These are phyloP conservation scores for Pelusios castaneus DNA, from an alignment of 2,113 vertebrate species.

Conservation along the genomic window DNA sequence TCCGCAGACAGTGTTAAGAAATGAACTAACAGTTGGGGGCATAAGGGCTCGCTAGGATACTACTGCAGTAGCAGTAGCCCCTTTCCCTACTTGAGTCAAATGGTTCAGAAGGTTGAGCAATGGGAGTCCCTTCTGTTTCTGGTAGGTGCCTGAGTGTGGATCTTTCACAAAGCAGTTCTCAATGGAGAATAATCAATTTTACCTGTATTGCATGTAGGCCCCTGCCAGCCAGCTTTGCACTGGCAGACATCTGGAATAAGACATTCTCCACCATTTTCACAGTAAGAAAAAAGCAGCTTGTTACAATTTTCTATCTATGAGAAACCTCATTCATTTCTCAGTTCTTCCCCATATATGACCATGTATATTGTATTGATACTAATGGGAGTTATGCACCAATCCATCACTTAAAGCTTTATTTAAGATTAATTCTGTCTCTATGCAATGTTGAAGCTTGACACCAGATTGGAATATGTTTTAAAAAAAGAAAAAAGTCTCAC, in stretches of 20 bases:
- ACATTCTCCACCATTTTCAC: constrained; percentile 91
- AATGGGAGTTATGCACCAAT: background rate
- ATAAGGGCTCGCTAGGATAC: rapidly evolving
- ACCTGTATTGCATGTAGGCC: constrained; percentile 91
- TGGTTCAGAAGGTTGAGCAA: background rate
- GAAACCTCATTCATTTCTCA: background rate
- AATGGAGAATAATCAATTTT: constrained; percentile 19
- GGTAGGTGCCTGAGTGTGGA: rapidly evolving
- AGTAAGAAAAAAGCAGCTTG: constrained; percentile 29
- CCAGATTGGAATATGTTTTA: background rate
- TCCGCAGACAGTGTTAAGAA: background rate
- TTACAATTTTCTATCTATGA: background rate
- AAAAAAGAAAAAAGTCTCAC: background rate
- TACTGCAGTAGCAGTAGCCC: background rate
- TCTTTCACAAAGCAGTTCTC: background rate
- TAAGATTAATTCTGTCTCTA: background rate
- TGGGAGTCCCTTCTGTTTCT: rapidly evolving
- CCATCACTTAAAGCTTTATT: background rate
- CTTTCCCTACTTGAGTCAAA: rapidly evolving
- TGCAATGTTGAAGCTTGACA: background rate
- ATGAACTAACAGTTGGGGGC: background rate
- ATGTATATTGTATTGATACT: background rate
- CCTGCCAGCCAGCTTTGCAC: constrained; percentile 86
- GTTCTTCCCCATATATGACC: background rate
- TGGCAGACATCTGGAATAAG: constrained; percentile 86